phyloP scores from a whole-genome alignment of 2,888 invertebrate species.

The Microplitis deprimator region DNA sequence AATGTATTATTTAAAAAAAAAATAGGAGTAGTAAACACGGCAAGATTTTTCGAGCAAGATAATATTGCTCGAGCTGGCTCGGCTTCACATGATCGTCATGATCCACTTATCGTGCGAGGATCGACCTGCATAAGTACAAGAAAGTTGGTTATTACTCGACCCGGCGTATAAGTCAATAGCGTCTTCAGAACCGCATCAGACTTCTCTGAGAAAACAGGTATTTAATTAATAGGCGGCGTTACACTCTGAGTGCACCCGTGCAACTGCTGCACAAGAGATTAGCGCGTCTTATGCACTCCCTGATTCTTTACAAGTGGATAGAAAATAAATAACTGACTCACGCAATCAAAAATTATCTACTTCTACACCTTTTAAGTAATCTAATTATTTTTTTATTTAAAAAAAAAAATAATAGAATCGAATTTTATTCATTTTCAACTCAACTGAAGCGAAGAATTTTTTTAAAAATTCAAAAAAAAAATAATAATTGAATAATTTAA shows the following conservation, averaged over 20 bases:
- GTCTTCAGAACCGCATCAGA: not conserved
- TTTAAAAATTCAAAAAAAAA: no score
- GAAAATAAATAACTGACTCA: not conserved
- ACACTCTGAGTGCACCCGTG: constrained; percentile 13
- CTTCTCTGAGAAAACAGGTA: constrained; percentile 28
- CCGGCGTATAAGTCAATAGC: constrained; percentile 16
- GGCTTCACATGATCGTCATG: constrained; percentile 7
- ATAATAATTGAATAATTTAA: not conserved
- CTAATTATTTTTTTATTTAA: constrained; percentile 7
- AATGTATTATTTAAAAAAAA: not conserved
- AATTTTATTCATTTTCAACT: no score
- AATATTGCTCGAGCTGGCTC: constrained; percentile 12
- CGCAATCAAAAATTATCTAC: not conserved
- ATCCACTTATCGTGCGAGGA: constrained; percentile 20
- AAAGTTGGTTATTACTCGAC: constrained; percentile 29
- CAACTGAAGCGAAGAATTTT: no score
- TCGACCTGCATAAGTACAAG: constrained; percentile 16
- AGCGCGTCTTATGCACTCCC: constrained; percentile 22
- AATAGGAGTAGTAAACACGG: not conserved
- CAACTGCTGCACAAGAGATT: constrained; percentile 32
- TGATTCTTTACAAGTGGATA: not conserved
- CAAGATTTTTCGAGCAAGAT: constrained; percentile 5
- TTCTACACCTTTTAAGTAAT: not conserved
- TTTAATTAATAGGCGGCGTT: constrained; percentile 42
- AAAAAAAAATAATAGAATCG: not conserved